Conservation (phyloP, 2,888 invertebrate genomes). For the Xylocampa areola region DNA sequence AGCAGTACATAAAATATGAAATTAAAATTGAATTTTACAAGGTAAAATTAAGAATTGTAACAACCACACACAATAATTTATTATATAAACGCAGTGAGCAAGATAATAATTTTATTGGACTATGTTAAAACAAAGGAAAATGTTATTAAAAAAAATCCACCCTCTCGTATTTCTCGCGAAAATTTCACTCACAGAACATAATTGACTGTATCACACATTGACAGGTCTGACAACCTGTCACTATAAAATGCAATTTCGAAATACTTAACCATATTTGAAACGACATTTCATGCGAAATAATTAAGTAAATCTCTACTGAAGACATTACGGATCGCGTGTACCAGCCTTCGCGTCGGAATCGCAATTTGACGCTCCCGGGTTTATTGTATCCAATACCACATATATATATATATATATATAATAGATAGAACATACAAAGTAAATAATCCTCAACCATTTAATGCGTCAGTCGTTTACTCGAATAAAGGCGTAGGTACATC, state of each 20-base stretch:
- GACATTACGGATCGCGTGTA: constrained; percentile 12
- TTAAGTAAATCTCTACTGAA: constrained; percentile 26
- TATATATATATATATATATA: not conserved
- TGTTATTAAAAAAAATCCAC: too few relatives aligned
- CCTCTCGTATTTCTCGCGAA: too few relatives aligned
- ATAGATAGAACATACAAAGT: not conserved
- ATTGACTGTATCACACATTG: constrained; percentile 8
- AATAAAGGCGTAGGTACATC: too few relatives aligned
- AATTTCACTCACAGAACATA: too few relatives aligned
- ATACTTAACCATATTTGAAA: constrained; percentile 18
- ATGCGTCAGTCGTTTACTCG: not conserved
- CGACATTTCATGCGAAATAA: constrained; percentile 26
- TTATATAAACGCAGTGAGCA: too few relatives aligned
- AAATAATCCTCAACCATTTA: not conserved
- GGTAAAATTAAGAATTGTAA: too few relatives aligned
- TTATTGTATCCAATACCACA: constrained; percentile 1
- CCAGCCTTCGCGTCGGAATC: not conserved
- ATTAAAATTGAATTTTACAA: too few relatives aligned
- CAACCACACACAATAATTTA: too few relatives aligned
- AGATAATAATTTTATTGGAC: too few relatives aligned
- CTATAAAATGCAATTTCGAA: constrained; percentile 35
- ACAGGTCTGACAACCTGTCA: constrained; percentile 17
- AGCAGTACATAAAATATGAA: too few relatives aligned
- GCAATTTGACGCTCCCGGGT: not conserved
- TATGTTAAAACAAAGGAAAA: too few relatives aligned